phyloP scores from a whole-genome alignment of 2,797 vertebrate genomes.

The Mallotus villosus region DNA sequence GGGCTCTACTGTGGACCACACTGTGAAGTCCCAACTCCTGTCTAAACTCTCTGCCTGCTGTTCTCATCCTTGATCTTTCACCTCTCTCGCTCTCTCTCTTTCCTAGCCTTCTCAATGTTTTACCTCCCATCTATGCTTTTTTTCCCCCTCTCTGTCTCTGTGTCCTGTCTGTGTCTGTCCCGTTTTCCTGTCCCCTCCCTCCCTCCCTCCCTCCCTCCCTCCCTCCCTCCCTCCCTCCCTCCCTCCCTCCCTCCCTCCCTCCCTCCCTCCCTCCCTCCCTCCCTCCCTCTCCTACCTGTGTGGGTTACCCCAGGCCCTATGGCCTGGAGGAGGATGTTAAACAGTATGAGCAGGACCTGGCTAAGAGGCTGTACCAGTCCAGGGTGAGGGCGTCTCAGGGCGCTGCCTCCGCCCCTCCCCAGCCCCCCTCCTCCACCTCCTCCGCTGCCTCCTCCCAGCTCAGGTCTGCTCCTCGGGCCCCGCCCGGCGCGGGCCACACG shows the following conservation, averaged over 20 bases:
- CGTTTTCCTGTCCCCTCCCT: constrained; percentile 32
- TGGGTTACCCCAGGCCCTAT: constrained; percentile 74
- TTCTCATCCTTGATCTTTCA: constrained; percentile 23
- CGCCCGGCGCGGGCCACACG: constrained; percentile 59
- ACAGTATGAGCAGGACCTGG: constrained; percentile 94
- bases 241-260: constrained; percentile 51
- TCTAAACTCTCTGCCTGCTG: constrained; percentile 5
- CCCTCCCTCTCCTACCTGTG: constrained; percentile 39
- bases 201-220: constrained; percentile 48
- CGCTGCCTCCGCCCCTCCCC: constrained; percentile 51
- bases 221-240: too few relatives aligned
- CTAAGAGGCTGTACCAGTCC: constrained; percentile 90
- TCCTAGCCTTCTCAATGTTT: constrained; percentile 59
- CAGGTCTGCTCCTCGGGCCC: constrained; percentile 77
- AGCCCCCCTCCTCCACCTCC: constrained; percentile 65
- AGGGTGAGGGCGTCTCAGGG: constrained; percentile 83
- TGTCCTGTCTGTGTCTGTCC: constrained; percentile 36
- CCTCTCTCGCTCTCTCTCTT: constrained; percentile 45
- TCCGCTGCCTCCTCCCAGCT: constrained; percentile 82
- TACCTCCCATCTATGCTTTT: constrained; percentile 55
- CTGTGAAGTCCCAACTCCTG: neutral
- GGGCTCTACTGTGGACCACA: constrained; percentile 10
- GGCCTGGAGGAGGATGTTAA: constrained; percentile 91
- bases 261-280: constrained; percentile 37
- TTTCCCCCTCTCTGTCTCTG: constrained; percentile 40